Base-by-base conservation (phyloP, 2,888 invertebrate species). In the Eilema depressum region DNA sequence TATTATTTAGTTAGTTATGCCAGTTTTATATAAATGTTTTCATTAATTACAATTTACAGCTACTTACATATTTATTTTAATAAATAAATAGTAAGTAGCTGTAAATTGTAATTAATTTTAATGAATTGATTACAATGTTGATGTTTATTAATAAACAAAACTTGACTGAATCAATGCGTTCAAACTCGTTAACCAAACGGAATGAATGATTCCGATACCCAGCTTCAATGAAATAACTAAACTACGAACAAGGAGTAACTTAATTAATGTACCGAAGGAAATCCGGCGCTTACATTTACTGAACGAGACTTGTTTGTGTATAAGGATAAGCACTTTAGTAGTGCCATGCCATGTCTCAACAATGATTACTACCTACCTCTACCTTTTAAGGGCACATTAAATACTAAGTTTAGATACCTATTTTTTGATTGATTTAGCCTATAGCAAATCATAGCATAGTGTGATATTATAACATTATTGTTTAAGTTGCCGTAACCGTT, bases 181-280 rank as follows among this genome's bases (percentile, higher is more conserved):
- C 57, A n/a, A 66, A 41, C 62, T 17, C 26, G 37, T 62, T 47
- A 66, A 56, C 20, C 26, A 62, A 41, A 67, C 59, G 37, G 47
- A 63, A 37, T 8, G 30, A 66, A 59, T 63, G 63, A 41, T 25
- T 59, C 41, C 59, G 41, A 62, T 63, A 59, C 47, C 41, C 25
- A 63, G 59, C 47, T 41, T 67, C 63, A 70, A 67, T 67, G 30
- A 70, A 70, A 70, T 56, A 66, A 64, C 75, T 79, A 74, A 77
- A 76, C 73, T 77, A 75, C 81, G 75, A 81, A 79, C 75, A 77
- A 70, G 74, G 56, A 81, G 68, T 81, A 70, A 74, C 71, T 78
- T 74, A 78, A 78, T 80, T 74, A 75, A 71, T 75, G 65, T 80
- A 71, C 66, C 61, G 64, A 70, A 80, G 76, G 78, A 77, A 79